Evolutionary conservation across 2,888 invertebrate species (phyloP), one percentile per base, ranked within the genome.

Genomic region (Tanytarsus gracilentus): DNA sequence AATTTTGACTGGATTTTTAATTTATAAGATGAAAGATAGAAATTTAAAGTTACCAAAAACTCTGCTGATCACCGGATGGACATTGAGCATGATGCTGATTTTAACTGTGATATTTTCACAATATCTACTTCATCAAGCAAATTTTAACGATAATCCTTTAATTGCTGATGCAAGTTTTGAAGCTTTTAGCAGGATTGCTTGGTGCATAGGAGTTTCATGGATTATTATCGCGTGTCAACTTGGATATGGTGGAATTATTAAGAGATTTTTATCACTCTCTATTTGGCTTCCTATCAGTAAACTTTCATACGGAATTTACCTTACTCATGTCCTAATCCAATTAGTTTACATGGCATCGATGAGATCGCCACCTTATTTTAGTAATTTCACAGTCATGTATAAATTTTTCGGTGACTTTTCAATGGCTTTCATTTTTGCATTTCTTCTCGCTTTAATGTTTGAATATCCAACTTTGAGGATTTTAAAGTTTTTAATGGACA

Each of bases 1-100:
- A 23, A 68, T 72, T 4, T 65, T 75, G 18, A 68, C 73, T 21
- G 74, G 73, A 11, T 75, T 73, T 64, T 68, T 70, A 62, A 63
- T 75, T 50, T 71, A 68, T 23, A 67, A 67, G 26, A 69, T 70
- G 53, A 70, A 70, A 9, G 69, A 69, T 5, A 66, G 68, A 51
- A 21, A 8, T 30, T n/a, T 59, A 1, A 16, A 16, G 30, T 29
- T 59, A 29, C 29, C 49, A 16, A 59, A 16, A 30, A 2, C 11
- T 1, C 9, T 26, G n/a, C 1, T 50, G n/a, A 14, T 27, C 6
- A 1, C 11, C 18, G 40, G 18, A 1, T 56, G 56, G 56, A 56
- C 33, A 1, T 16, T 29, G 16, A 16, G 40, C 6, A 2, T 56
- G 7, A 9, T 4, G n/a, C 21, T 18, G 4, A 18, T 49, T 29